These are phyloP conservation scores for Lipotes vexillifer DNA, from an alignment of 2,113 vertebrate species.

Conservation along the genomic window DNA sequence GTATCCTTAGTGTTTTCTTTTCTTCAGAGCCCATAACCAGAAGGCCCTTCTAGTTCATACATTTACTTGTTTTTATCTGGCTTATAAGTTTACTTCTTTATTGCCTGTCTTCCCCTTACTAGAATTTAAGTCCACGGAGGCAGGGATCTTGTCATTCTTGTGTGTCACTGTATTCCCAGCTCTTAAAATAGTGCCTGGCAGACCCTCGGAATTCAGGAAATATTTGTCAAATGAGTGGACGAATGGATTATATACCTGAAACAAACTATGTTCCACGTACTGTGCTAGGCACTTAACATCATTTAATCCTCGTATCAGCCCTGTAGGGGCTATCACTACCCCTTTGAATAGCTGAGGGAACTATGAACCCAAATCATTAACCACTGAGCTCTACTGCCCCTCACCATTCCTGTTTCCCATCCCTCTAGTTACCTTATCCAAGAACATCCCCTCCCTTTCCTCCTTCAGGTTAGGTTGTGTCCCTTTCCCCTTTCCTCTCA, in stretches of 20 bases:
- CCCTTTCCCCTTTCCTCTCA: conserved; percentile 3
- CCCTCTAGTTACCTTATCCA: not conserved
- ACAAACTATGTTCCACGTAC: not conserved
- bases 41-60: not conserved
- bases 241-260: not conserved
- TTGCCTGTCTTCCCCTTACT: not conserved
- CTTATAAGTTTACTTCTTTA: not conserved
- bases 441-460: not conserved
- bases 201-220: not conserved
- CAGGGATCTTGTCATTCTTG: not conserved
- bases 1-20: not conserved
- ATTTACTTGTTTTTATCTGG: not conserved
- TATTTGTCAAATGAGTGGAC: not conserved
- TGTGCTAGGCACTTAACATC: not conserved
- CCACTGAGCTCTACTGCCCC: not conserved
- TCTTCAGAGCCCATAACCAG: not conserved
- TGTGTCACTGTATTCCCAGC: not conserved
- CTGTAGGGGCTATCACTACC: not conserved
- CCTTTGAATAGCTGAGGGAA: not conserved
- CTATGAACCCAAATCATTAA: not conserved
- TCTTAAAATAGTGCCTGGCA: not conserved
- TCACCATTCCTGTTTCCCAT: not conserved
- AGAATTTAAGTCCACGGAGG: not conserved
- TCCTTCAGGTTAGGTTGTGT: not conserved
- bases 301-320: not conserved